phyloP scores from a whole-genome alignment of 2,797 vertebrate genomes.

The Siniperca obscura region DNA sequence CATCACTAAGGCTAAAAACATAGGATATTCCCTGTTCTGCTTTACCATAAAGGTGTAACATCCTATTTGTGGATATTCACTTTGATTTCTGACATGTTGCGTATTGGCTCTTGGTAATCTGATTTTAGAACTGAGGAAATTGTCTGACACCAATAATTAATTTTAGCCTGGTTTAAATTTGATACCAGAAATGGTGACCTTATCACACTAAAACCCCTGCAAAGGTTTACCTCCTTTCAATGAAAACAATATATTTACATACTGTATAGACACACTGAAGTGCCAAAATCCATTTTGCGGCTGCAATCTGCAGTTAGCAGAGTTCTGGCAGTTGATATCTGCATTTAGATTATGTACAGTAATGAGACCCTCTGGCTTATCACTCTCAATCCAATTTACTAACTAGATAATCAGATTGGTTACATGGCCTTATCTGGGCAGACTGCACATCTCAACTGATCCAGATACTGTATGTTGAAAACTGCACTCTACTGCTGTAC shows the following conservation, averaged over 20 bases:
- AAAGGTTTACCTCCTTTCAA: neutral
- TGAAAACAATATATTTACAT: conserved; percentile 12
- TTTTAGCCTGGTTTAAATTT: conserved; percentile 1
- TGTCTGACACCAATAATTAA: neutral
- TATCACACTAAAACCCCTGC: neutral
- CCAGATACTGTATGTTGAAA: conserved; percentile 21
- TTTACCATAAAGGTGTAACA: neutral
- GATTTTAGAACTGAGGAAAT: neutral
- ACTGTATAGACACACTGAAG: conserved; percentile 16
- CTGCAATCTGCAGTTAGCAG: conserved; percentile 21
- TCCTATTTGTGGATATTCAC: neutral
- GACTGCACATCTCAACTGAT: conserved; percentile 25
- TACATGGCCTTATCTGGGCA: conserved; percentile 42
- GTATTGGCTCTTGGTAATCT: neutral
- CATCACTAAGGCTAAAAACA: neutral
- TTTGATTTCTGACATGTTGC: conserved; percentile 9
- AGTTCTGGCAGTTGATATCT: conserved; percentile 32
- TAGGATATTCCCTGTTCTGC: neutral
- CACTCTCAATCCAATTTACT: conserved; percentile 60
- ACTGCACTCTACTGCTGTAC: neutral
- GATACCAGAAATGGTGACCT: neutral
- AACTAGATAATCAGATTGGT: conserved; percentile 60
- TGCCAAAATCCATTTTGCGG: conserved; percentile 37
- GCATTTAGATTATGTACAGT: conserved; percentile 43
- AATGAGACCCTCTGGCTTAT: conserved; percentile 49